A percentile compares a stretch with the other conserved stretches of the same genome.
Conservation (phyloP, 2,113 vertebrate genomes). For the Callithrix jacchus region DNA sequence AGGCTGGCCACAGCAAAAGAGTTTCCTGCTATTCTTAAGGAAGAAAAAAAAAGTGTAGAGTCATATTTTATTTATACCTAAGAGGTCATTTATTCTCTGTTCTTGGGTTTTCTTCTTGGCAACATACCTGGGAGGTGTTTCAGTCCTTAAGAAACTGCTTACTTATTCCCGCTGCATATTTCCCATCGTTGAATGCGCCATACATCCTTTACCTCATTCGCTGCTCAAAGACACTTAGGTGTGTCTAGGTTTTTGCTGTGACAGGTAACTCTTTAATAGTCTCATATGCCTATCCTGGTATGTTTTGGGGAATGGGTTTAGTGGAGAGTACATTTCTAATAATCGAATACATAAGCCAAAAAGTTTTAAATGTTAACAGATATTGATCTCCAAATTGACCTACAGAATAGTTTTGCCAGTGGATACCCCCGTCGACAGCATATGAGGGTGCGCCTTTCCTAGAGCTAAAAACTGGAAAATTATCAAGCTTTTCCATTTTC, state of each 20-base stretch:
- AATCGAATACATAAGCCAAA: not conserved
- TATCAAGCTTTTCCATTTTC: conserved; percentile 29
- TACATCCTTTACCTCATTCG: not conserved
- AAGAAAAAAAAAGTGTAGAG: not conserved
- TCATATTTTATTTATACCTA: not conserved
- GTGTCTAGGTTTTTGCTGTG: not conserved
- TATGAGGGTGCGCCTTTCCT: not conserved
- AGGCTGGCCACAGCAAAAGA: not conserved
- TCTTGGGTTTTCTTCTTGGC: not conserved
- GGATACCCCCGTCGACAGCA: not conserved
- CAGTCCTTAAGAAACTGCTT: not conserved
- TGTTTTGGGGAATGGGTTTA: not conserved
- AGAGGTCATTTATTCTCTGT: not conserved
- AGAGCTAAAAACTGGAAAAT: not conserved
- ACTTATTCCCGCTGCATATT: accelerated
- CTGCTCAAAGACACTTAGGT: not conserved
- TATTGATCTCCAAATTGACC: not conserved
- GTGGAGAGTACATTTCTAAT: not conserved
- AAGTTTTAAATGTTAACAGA: not conserved
- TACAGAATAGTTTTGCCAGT: not conserved
- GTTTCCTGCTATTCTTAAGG: not conserved
- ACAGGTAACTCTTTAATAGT: not conserved
- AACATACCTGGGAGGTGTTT: not conserved
- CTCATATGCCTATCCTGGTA: not conserved
- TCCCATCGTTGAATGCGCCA: accelerated